Evolutionary conservation across 2,888 invertebrate species (phyloP).

Genomic region (Carpatolechia fugitivella): DNA sequence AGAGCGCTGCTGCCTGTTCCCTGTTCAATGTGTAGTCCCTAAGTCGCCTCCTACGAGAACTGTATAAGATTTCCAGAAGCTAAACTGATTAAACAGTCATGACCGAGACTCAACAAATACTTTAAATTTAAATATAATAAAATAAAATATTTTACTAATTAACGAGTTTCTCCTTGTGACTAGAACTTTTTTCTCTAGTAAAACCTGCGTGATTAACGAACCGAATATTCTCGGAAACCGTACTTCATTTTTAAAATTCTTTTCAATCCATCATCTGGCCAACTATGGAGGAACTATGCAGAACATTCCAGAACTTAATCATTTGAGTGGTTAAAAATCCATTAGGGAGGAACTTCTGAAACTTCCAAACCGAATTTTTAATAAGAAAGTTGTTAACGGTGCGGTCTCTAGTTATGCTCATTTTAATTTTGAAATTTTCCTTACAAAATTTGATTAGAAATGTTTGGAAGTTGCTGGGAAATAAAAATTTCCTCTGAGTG

Average conservation of each 20-base stretch:
- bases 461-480: background rate
- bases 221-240: too few relatives aligned
- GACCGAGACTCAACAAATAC: too few relatives aligned
- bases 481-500: too few relatives aligned
- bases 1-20: too few relatives aligned
- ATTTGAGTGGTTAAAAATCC: constrained; percentile 60
- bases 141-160: too few relatives aligned
- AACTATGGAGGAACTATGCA: constrained; percentile 30
- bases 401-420: constrained; percentile 37
- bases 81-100: too few relatives aligned
- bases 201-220: too few relatives aligned
- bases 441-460: background rate
- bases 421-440: constrained; percentile 40
- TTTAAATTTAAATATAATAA: too few relatives aligned
- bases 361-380: constrained; percentile 64
- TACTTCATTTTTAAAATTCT: background rate
- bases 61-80: too few relatives aligned
- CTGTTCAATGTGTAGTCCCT: too few relatives aligned
- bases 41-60: too few relatives aligned
- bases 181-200: background rate
- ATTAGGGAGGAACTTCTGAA: constrained; percentile 40
- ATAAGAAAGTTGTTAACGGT: constrained; percentile 53
- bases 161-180: background rate
- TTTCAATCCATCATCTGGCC: constrained; percentile 15
- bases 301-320: constrained; percentile 48